These are phyloP conservation scores for Erpetoichthys calabaricus DNA, from an alignment of 2,797 vertebrate genomes.

Conservation along the genomic window DNA sequence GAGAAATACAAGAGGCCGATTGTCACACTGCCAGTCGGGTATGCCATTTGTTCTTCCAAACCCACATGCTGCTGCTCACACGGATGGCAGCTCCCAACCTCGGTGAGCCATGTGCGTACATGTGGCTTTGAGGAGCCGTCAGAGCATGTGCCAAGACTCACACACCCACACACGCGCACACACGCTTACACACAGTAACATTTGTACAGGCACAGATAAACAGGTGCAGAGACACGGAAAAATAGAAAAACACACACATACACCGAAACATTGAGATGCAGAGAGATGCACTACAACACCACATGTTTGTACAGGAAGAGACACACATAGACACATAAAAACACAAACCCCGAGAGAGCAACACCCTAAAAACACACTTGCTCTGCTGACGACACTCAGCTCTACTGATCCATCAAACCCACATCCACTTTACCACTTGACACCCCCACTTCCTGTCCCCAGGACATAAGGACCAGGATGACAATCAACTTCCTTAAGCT, in stretches of 20 bases:
- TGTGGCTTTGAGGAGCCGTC: no score
- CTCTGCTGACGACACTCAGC: no score
- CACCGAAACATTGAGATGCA: neutral
- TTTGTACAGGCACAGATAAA: neutral
- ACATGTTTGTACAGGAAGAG: neutral
- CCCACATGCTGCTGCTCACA: neutral
- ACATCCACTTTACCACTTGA: no score
- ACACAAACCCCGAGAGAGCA: neutral
- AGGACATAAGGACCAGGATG: no score
- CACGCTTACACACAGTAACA: neutral
- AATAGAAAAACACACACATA: neutral
- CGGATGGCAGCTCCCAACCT: no score
- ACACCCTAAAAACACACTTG: no score
- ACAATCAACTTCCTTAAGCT: no score
- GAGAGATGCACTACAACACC: neutral
- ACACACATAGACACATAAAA: neutral
- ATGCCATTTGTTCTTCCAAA: conserved; percentile 24
- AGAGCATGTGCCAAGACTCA: conserved; percentile 7
- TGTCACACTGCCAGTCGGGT: conserved; percentile 13
- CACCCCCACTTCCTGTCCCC: no score
- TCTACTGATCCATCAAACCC: no score
- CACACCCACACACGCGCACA: conserved; percentile 19
- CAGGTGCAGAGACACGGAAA: neutral
- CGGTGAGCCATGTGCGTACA: no score
- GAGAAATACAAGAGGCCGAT: conserved; percentile 19